Evolutionary conservation across 2,888 invertebrate species (phyloP), one percentile per base, ranked within the genome.

Genomic region (Therioaphis trifolii): DNA sequence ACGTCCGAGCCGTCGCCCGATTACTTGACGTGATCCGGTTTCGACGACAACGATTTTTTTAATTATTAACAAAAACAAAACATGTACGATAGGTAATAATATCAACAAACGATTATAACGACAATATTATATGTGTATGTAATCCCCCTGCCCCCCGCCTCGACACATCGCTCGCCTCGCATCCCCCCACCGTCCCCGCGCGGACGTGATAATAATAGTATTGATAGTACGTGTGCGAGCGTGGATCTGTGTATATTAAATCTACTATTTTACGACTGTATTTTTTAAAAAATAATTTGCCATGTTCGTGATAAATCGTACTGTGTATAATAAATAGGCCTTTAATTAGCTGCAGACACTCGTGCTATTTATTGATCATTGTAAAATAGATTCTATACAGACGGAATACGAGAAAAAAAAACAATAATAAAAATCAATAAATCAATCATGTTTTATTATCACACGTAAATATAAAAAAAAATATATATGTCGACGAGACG

Each of bases 1-100:
- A 92, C 94, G 88, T 93, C 94, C 85, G 94, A 94, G 89, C 95
- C 94, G 86, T 93, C 94, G 87, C 94, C 94, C 85, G 95, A 95
- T 90, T 95, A 95, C 91, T 92, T 90, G 86, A 88, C 88, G 84
- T 88, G 24, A 78, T 21, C n/a, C n/a, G n/a, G n/a, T 18, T n/a
- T n/a, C 18, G n/a, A n/a, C n/a, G n/a, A n/a, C n/a, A n/a, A n/a
- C n/a, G n/a, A n/a, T n/a, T n/a, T n/a, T n/a, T n/a, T n/a, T n/a
- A n/a, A n/a, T n/a, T n/a, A n/a, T n/a, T n/a, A n/a, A n/a, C n/a
- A n/a, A n/a, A n/a, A n/a, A n/a, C n/a, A n/a, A 35, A 35, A 35
- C 35, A 35, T 7, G 4, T 5, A 35, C 35, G 35, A 5, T 35
- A 5, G 7, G 7, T 7, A 35, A 35, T 35, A 35, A 35, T 35